Evolutionary conservation across 2,888 invertebrate genomes (phyloP).

Genomic region (Aradus depressus): DNA sequence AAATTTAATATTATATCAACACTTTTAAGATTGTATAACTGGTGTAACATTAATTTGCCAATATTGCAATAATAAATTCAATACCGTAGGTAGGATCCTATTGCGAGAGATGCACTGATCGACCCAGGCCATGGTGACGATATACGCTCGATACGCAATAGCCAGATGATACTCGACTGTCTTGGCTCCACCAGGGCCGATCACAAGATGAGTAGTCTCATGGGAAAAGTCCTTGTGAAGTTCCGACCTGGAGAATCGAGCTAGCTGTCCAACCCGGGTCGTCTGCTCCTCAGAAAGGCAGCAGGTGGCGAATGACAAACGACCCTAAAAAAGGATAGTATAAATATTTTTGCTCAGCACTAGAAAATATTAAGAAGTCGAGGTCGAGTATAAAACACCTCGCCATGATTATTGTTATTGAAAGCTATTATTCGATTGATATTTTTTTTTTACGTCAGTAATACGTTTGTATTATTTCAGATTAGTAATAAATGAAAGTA

Average conservation of each 20-base stretch:
- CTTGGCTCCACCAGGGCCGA: not conserved
- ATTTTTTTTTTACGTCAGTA: too few species aligned
- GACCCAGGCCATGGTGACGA: constrained; percentile 11
- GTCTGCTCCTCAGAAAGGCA: not conserved
- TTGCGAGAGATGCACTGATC: not conserved
- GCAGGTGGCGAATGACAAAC: constrained; percentile 3
- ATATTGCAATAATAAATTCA: not conserved
- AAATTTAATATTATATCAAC: not conserved
- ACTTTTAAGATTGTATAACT: not conserved
- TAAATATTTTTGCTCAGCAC: too few species aligned
- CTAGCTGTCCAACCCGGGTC: not conserved
- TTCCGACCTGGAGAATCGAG: constrained; percentile 3
- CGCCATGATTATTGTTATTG: too few species aligned
- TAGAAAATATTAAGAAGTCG: too few species aligned
- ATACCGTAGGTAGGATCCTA: constrained; percentile 6
- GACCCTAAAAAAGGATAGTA: not conserved
- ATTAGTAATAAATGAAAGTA: too few species aligned
- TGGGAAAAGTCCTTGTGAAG: constrained; percentile 4
- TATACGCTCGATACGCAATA: constrained; percentile 8
- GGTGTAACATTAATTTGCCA: not conserved
- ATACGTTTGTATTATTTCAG: too few species aligned
- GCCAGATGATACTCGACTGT: constrained; percentile 3
- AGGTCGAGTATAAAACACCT: too few species aligned
- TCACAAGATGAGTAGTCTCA: constrained; percentile 6
- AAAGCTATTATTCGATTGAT: too few species aligned